Evolutionary conservation across 2,797 vertebrate genomes (phyloP).

Genomic region (Jordanella pulchra): DNA sequence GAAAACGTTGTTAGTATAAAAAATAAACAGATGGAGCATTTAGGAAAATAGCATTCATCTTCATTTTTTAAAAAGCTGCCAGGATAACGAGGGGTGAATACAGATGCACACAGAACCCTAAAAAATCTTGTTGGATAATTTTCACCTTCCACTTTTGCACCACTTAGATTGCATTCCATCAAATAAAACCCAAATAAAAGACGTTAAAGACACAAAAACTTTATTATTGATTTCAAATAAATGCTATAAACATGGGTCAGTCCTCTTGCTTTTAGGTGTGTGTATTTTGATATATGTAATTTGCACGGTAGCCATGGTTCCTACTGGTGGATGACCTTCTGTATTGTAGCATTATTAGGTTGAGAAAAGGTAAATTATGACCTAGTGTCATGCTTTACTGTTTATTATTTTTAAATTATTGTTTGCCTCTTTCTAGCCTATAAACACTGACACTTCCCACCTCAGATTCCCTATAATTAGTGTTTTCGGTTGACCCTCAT

Average conservation of each 20-base stretch:
- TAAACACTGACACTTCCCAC: slow-evolving; percentile 57
- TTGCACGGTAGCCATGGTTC: slow-evolving; percentile 9
- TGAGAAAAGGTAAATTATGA: slow-evolving; percentile 34
- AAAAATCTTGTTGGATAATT: neutral
- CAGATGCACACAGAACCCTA: neutral
- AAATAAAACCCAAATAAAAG: too few species aligned
- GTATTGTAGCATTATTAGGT: slow-evolving; percentile 3
- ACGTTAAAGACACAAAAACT: neutral
- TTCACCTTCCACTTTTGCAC: too few species aligned
- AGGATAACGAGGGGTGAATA: neutral
- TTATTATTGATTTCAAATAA: slow-evolving; percentile 2
- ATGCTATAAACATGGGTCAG: neutral
- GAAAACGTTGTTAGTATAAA: too few species aligned
- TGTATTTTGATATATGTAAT: slow-evolving; percentile 8
- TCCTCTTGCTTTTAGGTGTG: neutral
- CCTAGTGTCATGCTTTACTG: slow-evolving; percentile 35
- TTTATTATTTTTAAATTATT: slow-evolving; percentile 66
- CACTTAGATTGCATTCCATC: too few species aligned
- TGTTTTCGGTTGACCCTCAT: slow-evolving; percentile 57
- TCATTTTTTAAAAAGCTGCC: neutral
- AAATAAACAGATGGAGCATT: too few species aligned
- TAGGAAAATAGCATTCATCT: neutral
- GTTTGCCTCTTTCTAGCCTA: slow-evolving; percentile 57
- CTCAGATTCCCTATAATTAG: slow-evolving; percentile 65
- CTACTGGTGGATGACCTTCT: neutral